Evolutionary conservation across 2,113 vertebrate species (phyloP).

Genomic region (Macrotis lagotis): DNA sequence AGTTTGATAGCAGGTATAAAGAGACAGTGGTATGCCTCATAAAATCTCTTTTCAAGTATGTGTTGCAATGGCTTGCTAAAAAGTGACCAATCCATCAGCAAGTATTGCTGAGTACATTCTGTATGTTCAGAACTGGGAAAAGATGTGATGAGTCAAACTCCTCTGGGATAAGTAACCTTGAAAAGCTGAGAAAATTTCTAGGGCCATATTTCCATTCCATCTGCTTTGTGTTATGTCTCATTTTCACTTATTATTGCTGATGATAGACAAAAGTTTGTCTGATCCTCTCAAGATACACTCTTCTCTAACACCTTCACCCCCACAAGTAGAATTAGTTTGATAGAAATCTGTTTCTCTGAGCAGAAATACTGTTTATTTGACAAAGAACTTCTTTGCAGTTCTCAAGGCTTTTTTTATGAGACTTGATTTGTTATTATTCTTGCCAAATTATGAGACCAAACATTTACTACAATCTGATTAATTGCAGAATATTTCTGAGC

Average conservation of each 20-base stretch:
- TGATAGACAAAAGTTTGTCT: background rate
- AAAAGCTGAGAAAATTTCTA: background rate
- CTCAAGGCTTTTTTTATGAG: background rate
- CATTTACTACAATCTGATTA: accelerated
- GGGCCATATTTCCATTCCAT: background rate
- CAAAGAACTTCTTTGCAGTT: background rate
- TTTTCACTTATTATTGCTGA: background rate
- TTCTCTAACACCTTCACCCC: background rate
- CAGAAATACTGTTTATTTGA: background rate
- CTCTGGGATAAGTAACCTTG: background rate
- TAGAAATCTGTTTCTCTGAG: background rate
- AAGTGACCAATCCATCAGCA: background rate
- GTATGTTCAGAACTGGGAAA: background rate
- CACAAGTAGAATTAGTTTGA: background rate
- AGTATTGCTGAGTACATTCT: background rate
- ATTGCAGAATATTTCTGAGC: background rate
- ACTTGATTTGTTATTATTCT: background rate
- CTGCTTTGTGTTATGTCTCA: background rate
- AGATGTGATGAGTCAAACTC: background rate
- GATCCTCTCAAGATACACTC: background rate
- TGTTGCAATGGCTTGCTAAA: background rate
- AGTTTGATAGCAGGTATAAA: background rate
- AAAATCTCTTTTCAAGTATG: background rate
- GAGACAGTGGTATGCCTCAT: background rate
- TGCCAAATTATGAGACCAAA: background rate